Conservation (phyloP, 2,113 vertebrate genomes). For the Balaenoptera acutorostrata region DNA sequence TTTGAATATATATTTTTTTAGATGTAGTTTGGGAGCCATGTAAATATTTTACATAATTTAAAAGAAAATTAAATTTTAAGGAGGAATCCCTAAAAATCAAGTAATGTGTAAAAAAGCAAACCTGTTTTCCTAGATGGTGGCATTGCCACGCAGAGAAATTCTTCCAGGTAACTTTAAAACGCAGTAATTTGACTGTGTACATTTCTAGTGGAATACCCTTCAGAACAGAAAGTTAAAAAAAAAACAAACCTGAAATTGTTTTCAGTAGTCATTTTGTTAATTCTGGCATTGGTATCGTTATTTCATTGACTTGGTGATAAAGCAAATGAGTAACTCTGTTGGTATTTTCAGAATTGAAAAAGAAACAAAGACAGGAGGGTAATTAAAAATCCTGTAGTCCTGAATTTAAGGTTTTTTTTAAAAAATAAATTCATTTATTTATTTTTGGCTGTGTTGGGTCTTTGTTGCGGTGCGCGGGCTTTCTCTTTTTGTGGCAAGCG, state of each 20-base stretch:
- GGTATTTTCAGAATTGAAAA: not conserved
- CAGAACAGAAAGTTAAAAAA: not conserved
- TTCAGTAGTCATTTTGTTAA: not conserved
- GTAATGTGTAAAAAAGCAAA: not conserved
- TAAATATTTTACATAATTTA: conserved; percentile 22
- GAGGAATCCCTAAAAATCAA: not conserved
- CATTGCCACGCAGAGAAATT: not conserved
- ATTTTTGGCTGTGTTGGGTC: no score
- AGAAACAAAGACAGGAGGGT: not conserved
- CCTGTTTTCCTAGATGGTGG: not conserved
- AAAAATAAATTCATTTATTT: no score
- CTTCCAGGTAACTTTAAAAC: not conserved
- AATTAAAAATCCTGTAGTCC: not conserved
- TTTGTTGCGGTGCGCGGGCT: no score
- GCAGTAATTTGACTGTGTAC: not conserved
- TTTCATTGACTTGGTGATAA: not conserved
- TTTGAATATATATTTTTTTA: not conserved
- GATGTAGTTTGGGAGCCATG: not conserved
- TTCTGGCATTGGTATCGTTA: not conserved
- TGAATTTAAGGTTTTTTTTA: not conserved
- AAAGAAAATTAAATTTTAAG: conserved; percentile 28
- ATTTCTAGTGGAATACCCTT: not conserved
- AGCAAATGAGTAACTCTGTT: not conserved
- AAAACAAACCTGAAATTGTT: not conserved
- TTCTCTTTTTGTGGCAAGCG: no score